Evolutionary conservation across 2,797 vertebrate species (phyloP), one percentile per base, ranked within the genome.

Genomic region (Choloepus didactylus): DNA sequence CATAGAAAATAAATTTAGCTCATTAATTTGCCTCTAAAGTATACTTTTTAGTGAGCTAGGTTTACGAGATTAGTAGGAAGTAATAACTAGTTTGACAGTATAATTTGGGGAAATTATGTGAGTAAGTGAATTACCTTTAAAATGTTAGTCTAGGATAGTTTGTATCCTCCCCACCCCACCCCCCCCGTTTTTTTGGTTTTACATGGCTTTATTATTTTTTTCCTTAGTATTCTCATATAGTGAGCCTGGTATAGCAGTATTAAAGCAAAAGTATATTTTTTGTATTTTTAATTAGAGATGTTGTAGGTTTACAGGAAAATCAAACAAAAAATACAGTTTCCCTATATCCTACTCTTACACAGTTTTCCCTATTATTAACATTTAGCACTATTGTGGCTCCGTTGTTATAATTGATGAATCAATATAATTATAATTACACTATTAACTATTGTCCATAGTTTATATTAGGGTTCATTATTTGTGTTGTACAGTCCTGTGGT

Each of bases 1-100:
- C 67, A 77, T 29, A 67, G 59, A 80, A 79, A 92, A 44, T 75
- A 70, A 80, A 29, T 67, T 87, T 69, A 89, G 38, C 23, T 82
- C 29, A 56, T 60, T 54, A 14, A 67, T 79, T 85, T 93, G 25
- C 7, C 51, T 90, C 54, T 76, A 35, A 93, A 86, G 25, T 38
- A 35, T 54, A 51, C 11, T 66, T 96, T 76, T 85, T 41, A 41
- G 41, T 41, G 41, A 41, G 41, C 41, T 41, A 6, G 41, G 41
- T 6, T 41, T 41, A 41, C 66, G 11, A 73, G 7, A 27, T 69
- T 11, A 41, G 35, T 64, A 66, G 15, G 49, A 88, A 64, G 23
- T 76, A 31, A 81, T 56, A 15, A 10, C 41, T 82, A 62, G 54
- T 23, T 19, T 66, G 21, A 35, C 54, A 46, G 4, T 81, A 38